These are phyloP conservation scores for Lobophora halterata DNA, from an alignment of 2,888 invertebrate species.

Conservation along the genomic window DNA sequence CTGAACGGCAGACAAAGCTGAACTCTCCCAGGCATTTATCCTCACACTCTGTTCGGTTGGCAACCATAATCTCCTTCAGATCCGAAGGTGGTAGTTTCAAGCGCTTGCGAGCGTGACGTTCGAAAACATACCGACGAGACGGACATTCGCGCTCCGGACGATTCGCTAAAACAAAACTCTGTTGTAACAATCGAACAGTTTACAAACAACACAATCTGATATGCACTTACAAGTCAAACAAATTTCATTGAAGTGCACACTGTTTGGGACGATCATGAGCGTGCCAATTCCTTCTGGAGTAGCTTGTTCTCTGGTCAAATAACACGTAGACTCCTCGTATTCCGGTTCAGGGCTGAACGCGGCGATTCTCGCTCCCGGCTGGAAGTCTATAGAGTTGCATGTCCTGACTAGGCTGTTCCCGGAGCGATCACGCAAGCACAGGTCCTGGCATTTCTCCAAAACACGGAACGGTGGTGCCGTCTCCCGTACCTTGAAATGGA, in stretches of 20 bases:
- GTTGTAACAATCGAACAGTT: constrained; percentile 14
- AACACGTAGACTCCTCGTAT: constrained; percentile 94
- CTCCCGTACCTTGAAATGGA: constrained; percentile 83
- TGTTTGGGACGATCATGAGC: constrained; percentile 93
- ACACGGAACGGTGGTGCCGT: constrained; percentile 93
- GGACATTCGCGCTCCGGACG: constrained; percentile 94
- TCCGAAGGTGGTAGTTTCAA: constrained; percentile 90
- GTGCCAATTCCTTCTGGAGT: constrained; percentile 94
- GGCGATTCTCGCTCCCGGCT: constrained; percentile 92
- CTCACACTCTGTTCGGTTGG: constrained; percentile 93
- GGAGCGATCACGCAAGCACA: constrained; percentile 90
- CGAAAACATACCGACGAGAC: constrained; percentile 92
- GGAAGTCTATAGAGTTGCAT: constrained; percentile 94
- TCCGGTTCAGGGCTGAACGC: constrained; percentile 90
- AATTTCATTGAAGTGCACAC: constrained; percentile 94
- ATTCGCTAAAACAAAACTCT: constrained; percentile 75
- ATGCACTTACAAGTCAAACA: constrained; percentile 92
- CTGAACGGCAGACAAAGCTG: constrained; percentile 93
- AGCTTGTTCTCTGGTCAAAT: constrained; percentile 91
- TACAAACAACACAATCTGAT: too few species aligned
- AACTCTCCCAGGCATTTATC: constrained; percentile 94
- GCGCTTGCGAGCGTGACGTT: constrained; percentile 91
- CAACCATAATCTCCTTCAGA: constrained; percentile 91
- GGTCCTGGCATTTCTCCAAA: constrained; percentile 92
- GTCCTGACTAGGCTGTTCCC: constrained; percentile 91